Evolutionary conservation across 2,888 invertebrate genomes (phyloP).

Genomic region (Morinoia aosen): DNA sequence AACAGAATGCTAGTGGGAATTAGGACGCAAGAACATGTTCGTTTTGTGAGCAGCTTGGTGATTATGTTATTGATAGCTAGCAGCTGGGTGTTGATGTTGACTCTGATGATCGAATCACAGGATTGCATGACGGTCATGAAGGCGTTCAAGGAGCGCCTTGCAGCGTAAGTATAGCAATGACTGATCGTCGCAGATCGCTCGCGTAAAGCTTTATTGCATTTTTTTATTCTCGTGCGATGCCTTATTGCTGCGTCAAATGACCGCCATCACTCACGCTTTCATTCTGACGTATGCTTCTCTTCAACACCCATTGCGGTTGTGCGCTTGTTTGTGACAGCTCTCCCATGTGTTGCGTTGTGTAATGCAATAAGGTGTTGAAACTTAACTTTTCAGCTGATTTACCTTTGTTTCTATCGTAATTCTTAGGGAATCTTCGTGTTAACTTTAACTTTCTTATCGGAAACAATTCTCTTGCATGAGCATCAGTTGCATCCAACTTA

Average conservation of each 20-base stretch:
- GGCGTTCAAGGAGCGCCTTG: neutral
- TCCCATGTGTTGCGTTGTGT: neutral
- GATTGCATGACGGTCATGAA: neutral
- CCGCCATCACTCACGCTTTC: neutral
- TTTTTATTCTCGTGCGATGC: neutral
- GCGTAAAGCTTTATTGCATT: neutral
- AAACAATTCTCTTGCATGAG: too few relatives aligned
- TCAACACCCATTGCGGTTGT: neutral
- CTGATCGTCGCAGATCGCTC: neutral
- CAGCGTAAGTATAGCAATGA: neutral
- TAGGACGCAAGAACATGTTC: neutral
- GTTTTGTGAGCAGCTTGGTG: neutral
- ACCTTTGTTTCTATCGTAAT: neutral
- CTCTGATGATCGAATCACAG: neutral
- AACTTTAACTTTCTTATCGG: neutral
- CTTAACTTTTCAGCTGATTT: neutral
- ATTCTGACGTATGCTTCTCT: neutral
- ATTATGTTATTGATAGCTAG: neutral
- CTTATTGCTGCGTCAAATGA: neutral
- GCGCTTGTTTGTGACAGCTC: neutral
- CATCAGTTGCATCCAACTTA: too few relatives aligned
- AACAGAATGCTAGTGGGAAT: neutral
- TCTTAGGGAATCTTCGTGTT: neutral
- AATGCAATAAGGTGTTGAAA: neutral
- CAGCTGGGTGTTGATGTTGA: neutral